Percentiles rank a stretch among this genome's conserved stretches.
Evolutionary conservation across 2,888 invertebrate genomes (phyloP).

Genomic region (Lasioglossum figueresi): DNA sequence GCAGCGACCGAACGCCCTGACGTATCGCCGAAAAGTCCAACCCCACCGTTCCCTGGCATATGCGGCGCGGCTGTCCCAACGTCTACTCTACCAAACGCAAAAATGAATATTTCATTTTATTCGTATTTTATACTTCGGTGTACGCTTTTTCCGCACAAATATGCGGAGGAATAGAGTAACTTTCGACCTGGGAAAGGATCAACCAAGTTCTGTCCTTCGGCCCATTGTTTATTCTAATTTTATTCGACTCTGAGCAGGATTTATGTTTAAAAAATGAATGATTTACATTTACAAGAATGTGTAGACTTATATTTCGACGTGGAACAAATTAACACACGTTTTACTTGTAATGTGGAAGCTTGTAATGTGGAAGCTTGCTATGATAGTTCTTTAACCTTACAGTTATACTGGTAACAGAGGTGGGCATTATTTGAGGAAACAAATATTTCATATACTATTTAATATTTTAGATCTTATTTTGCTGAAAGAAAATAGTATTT

Average conservation of each 20-base stretch:
- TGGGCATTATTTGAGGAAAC: no score
- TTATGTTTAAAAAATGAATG: not conserved
- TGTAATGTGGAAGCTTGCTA: no score
- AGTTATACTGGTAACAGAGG: no score
- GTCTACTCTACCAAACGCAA: not conserved
- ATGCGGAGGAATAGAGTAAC: not conserved
- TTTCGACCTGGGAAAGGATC: not conserved
- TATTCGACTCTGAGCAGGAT: not conserved
- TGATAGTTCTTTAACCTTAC: no score
- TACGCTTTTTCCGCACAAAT: not conserved
- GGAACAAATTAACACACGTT: not conserved
- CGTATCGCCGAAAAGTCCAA: not conserved
- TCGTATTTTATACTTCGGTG: not conserved
- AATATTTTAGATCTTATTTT: no score
- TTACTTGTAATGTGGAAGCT: not conserved
- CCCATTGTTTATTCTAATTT: not conserved
- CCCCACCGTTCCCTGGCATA: not conserved
- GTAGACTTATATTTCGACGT: no score
- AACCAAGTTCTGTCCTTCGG: not conserved
- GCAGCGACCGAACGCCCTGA: not conserved
- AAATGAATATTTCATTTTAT: conserved; percentile 2
- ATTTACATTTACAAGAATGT: not conserved
- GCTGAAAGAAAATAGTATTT: no score
- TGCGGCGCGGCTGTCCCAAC: not conserved
- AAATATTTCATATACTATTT: no score